These are phyloP conservation scores for Leptosomus discolor DNA, from an alignment of 2,113 vertebrate species.

Conservation along the genomic window DNA sequence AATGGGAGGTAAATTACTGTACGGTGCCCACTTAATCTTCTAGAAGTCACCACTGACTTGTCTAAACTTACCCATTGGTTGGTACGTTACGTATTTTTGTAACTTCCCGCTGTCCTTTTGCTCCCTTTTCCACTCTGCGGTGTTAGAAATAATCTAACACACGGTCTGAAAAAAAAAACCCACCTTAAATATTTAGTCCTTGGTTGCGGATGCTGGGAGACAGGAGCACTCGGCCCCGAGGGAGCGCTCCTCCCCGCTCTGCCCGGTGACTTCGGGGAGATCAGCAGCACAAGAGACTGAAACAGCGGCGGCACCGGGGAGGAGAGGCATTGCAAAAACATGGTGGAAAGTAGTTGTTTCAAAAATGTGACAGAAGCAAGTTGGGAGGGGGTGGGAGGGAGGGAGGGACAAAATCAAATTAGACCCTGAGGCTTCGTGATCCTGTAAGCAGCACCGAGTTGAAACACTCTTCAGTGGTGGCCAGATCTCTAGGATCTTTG, in stretches of 20 bases:
- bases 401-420: not conserved
- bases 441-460: not conserved
- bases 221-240: not conserved
- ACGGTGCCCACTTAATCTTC: not conserved
- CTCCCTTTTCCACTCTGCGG: not conserved
- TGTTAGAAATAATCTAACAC: not conserved
- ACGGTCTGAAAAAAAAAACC: not conserved
- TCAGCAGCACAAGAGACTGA: not conserved
- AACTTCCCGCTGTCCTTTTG: constrained; percentile 6
- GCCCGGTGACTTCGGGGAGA: not conserved
- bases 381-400: not conserved
- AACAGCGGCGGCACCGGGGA: not conserved
- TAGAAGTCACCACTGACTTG: constrained; percentile 31
- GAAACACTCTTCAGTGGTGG: constrained; percentile 24
- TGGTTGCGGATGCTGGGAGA: not conserved
- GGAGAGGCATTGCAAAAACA: not conserved
- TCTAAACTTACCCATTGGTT: constrained; percentile 15
- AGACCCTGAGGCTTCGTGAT: not conserved
- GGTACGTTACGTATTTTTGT: constrained; percentile 57
- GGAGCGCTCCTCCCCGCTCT: not conserved
- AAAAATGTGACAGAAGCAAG: not conserved
- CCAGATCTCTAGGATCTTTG: constrained; percentile 54
- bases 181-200: not conserved
- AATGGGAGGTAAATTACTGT: not conserved
- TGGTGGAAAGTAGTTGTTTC: not conserved